These are phyloP conservation scores for Gnatocerus cornutus DNA, from an alignment of 2,888 invertebrate species.

Conservation along the genomic window DNA sequence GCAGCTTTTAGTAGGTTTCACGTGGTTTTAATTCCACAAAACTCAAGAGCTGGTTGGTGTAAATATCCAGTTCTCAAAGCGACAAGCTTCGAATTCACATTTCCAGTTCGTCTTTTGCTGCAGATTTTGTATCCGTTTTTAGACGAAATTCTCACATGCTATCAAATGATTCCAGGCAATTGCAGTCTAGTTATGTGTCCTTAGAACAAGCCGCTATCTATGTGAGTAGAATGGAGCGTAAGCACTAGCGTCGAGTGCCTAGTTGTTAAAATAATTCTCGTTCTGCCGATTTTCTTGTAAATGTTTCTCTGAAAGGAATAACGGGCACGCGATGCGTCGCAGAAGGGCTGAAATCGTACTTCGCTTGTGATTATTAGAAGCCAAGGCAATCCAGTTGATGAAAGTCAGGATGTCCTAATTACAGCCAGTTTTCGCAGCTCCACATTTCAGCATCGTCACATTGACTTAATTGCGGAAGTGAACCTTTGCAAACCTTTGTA, in stretches of 20 bases:
- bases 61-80: too few relatives aligned
- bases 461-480: slow-evolving; percentile 47
- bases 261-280: slow-evolving; percentile 10
- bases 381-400: slow-evolving; percentile 45
- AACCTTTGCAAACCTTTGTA: slow-evolving; percentile 38
- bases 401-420: slow-evolving; percentile 44
- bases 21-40: too few relatives aligned
- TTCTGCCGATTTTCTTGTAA: slow-evolving; percentile 31
- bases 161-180: too few relatives aligned
- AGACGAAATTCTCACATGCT: too few relatives aligned
- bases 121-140: too few relatives aligned
- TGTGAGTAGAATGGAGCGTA: slow-evolving; percentile 1
- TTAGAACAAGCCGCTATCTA: background rate
- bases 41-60: too few relatives aligned
- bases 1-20: too few relatives aligned
- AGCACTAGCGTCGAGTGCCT: background rate
- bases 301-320: slow-evolving; percentile 31
- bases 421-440: slow-evolving; percentile 43
- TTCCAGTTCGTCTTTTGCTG: too few relatives aligned
- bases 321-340: slow-evolving; percentile 18
- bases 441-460: slow-evolving; percentile 47
- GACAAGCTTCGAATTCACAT: too few relatives aligned
- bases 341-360: slow-evolving; percentile 23
- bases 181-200: too few relatives aligned
- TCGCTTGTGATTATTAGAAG: slow-evolving; percentile 41